A percentile compares a stretch with the other conserved stretches of the same genome.
Conservation (phyloP, 2,888 invertebrate species). For the Acleris emargana region DNA sequence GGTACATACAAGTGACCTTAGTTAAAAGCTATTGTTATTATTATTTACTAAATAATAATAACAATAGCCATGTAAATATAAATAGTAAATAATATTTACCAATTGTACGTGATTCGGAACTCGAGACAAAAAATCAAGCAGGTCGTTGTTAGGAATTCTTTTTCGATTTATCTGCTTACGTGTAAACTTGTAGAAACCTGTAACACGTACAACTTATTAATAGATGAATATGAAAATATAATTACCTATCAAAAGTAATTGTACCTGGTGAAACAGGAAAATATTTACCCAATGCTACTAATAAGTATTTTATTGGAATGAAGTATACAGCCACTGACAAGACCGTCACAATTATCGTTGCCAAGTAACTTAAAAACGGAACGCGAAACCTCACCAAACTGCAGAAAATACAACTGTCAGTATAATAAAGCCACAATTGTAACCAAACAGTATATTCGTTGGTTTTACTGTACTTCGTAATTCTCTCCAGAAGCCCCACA, state of each 20-base stretch:
- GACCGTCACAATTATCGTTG: conserved; percentile 57
- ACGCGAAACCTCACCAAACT: conserved; percentile 73
- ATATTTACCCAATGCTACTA: conserved; percentile 72
- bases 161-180: conserved; percentile 69
- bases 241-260: neutral
- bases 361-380: conserved; percentile 73
- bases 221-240: neutral
- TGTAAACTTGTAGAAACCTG: conserved; percentile 75
- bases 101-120: conserved; percentile 72
- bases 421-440: too few relatives aligned
- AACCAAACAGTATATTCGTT: too few relatives aligned
- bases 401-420: conserved; percentile 45
- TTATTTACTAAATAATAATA: too few relatives aligned
- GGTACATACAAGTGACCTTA: too few relatives aligned
- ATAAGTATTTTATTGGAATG: conserved; percentile 70
- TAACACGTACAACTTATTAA: conserved; percentile 38
- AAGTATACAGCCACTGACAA: conserved; percentile 62
- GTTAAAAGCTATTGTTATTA: neutral
- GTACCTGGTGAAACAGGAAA: neutral
- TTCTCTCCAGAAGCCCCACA: conserved; percentile 70
- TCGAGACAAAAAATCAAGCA: conserved; percentile 73
- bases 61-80: too few relatives aligned
- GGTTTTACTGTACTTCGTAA: conserved; percentile 60
- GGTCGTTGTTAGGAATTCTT: conserved; percentile 73
- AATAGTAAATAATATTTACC: conserved; percentile 51